Conservation (phyloP, 1,140 invertebrate genomes). For the Heliconius nattereri region DNA sequence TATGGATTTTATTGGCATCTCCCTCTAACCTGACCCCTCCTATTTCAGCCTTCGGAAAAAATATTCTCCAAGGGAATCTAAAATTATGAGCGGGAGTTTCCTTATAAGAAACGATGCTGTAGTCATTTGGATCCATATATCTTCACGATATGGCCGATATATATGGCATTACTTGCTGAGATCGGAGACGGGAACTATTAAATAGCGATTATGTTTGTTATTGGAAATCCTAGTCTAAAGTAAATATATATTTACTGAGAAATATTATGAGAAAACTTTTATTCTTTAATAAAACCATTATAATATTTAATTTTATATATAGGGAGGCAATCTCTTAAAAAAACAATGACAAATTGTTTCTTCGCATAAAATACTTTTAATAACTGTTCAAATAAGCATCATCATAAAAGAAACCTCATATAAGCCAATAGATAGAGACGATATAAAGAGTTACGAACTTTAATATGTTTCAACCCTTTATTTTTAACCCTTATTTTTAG, state of each 20-base stretch:
- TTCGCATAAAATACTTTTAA: neutral
- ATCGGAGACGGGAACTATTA: constrained; percentile 14
- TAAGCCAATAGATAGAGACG: too few species aligned
- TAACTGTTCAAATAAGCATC: too few species aligned
- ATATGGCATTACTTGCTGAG: constrained; percentile 13
- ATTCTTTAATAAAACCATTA: too few species aligned
- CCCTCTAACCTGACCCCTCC: constrained; percentile 57
- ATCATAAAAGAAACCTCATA: too few species aligned
- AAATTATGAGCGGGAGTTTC: constrained; percentile 68
- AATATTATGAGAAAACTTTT: neutral
- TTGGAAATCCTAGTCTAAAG: constrained; percentile 6
- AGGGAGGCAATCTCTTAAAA: too few species aligned
- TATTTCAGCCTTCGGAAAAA: constrained; percentile 67
- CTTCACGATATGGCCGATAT: constrained; percentile 20
- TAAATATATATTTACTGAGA: neutral
- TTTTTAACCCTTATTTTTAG: constrained; percentile 7
- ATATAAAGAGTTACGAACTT: too few species aligned
- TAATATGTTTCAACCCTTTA: constrained; percentile 10
- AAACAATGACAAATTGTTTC: too few species aligned
- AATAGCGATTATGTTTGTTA: constrained; percentile 16
- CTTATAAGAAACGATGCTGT: constrained; percentile 62
- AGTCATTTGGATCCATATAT: constrained; percentile 47
- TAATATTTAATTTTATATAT: too few species aligned
- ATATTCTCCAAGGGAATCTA: constrained; percentile 72
- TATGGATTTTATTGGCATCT: constrained; percentile 77